phyloP scores from a whole-genome alignment of 2,888 invertebrate species.

The Cantharis nigra region DNA sequence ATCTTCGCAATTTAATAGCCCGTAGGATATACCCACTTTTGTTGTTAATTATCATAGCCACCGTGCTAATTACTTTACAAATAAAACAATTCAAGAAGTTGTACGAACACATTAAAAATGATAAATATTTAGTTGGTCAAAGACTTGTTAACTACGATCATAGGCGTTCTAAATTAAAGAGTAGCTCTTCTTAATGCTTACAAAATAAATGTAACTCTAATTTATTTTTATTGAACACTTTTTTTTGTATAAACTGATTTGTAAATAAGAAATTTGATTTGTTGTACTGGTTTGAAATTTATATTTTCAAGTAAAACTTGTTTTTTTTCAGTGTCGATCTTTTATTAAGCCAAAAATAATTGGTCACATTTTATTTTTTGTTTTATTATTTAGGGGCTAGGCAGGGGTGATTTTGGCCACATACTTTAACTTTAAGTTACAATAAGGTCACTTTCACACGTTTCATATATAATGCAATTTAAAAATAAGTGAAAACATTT shows the following conservation, averaged over 20 bases:
- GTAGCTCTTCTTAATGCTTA: neutral
- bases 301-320: neutral
- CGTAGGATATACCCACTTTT: conserved; percentile 90
- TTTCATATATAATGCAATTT: neutral
- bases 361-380: neutral
- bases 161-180: conserved; percentile 65
- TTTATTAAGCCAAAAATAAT: neutral
- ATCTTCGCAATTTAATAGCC: conserved; percentile 75
- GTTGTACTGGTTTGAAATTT: neutral
- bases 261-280: neutral
- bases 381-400: neutral
- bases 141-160: conserved; percentile 96
- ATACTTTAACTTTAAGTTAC: neutral
- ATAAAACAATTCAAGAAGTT: conserved; percentile 91
- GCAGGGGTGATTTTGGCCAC: neutral
- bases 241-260: neutral
- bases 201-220: neutral
- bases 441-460: neutral
- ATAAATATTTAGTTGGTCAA: conserved; percentile 97
- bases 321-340: neutral
- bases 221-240: neutral
- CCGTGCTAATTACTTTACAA: conserved; percentile 79
- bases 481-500: neutral
- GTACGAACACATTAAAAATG: conserved; percentile 98
- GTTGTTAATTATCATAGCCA: conserved; percentile 70